Conservation (phyloP, 2,797 vertebrate species). For the Lagocephalus sceleratus region DNA sequence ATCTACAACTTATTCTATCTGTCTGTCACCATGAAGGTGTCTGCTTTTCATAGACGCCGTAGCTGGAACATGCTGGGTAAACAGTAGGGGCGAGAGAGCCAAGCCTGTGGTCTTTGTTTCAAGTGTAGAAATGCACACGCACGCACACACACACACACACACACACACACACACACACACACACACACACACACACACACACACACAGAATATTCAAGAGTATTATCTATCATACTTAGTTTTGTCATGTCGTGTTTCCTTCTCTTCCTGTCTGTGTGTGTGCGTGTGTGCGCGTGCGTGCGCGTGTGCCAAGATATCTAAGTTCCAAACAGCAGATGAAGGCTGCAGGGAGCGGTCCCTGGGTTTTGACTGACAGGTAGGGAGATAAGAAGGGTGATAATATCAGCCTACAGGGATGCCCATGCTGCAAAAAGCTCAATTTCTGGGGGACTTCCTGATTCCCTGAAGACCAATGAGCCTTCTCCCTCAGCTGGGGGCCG, state of each 20-base stretch:
- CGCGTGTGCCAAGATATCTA: conserved; percentile 9
- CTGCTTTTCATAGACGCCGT: conserved; percentile 56
- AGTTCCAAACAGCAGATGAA: conserved; percentile 39
- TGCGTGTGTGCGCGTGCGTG: neutral
- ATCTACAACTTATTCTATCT: conserved; percentile 33
- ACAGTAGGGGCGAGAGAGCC: conserved; percentile 47
- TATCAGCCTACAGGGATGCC: conserved; percentile 66
- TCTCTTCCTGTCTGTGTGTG: conserved; percentile 20
- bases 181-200: neutral
- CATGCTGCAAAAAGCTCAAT: conserved; percentile 61
- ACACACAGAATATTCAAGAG: conserved; percentile 18
- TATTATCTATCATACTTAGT: conserved; percentile 5
- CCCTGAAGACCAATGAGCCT: conserved; percentile 77
- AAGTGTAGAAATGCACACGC: conserved; percentile 19
- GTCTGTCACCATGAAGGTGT: conserved; percentile 48
- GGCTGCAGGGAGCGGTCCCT: conserved; percentile 49
- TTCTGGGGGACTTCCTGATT: conserved; percentile 69
- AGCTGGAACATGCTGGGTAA: conserved; percentile 59
- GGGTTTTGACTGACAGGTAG: conserved; percentile 67
- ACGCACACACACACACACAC: neutral
- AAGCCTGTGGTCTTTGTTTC: conserved; percentile 62
- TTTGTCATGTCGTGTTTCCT: conserved; percentile 27
- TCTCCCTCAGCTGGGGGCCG: conserved; percentile 63
- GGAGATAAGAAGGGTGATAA: conserved; percentile 63
- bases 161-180: conserved; percentile 16